Evolutionary conservation across 1,140 invertebrate genomes (phyloP), one percentile per base, ranked within the genome.

Genomic region (Condylostylus longicornis): DNA sequence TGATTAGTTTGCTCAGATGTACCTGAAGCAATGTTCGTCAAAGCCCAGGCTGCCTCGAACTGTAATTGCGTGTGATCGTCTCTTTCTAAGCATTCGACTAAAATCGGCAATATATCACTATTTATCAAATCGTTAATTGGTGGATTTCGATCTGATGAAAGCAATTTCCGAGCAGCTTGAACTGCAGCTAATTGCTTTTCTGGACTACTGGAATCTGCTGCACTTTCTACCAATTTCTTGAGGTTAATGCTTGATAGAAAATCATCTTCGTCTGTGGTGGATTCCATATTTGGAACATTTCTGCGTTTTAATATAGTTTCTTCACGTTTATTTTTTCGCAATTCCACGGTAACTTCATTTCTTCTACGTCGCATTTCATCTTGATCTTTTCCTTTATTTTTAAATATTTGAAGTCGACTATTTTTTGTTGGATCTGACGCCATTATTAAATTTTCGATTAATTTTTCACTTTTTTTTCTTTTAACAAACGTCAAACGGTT

Each of bases 11-110:
- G 95, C 47, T 74, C 70, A 1, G 91, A 93, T 30, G 89, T 97
- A 34, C 95, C 95, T 34, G 88, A 95, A 4, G 95, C 95, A 54
- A 99, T 98, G 58, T 99, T 99, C 45, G 95, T 98, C 41, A 99
- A 67, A 32, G 94, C 95, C 95, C 95, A 99, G 12, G 94, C 90
- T 42, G 94, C 90, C 70, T 98, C 95, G 65, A 98, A 99, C 64
- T 98, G 94, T 42, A 98, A 65, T 36, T 79, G 77, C 29, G 91
- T 83, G 60, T 89, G 90, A 56, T 91, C 80, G 49, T 84, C 73
- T 49, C 77, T 68, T 47, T 82, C 74, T 28, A 98, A 69, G 66
- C 91, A 98, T 43, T 74, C 68, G 25, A 98, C 90, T 47, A 98
- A 72, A 51, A 90, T 79, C 33, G 93, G 93, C 42, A 99, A 71